These are phyloP conservation scores for Accipiter minullus DNA, from an alignment of 2,797 vertebrate genomes.

Conservation along the genomic window DNA sequence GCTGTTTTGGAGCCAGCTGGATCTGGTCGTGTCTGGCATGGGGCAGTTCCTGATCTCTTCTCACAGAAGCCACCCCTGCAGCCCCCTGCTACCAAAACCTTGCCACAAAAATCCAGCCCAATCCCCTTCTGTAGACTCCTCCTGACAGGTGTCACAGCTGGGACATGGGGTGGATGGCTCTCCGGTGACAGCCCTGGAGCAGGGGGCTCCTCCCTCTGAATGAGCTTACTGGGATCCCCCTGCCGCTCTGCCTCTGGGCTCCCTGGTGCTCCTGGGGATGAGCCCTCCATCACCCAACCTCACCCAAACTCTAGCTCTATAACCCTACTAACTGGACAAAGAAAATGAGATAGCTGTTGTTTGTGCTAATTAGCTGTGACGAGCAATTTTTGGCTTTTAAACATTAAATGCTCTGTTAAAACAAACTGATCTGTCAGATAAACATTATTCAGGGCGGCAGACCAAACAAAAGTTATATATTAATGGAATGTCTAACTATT, in stretches of 20 bases:
- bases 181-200: neutral
- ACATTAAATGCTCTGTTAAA: constrained; percentile 19
- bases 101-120: neutral
- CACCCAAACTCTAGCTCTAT: neutral
- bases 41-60: neutral
- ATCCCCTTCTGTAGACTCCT: neutral
- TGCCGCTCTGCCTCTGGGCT: neutral
- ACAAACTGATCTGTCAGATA: neutral
- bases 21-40: neutral
- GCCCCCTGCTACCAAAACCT: neutral
- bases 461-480: neutral
- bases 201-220: neutral
- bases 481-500: neutral
- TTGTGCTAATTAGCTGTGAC: neutral
- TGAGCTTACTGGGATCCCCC: neutral
- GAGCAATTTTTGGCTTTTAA: neutral
- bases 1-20: neutral
- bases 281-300: neutral
- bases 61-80: neutral
- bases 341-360: neutral
- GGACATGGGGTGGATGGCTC: neutral
- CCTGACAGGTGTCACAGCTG: neutral
- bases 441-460: constrained; percentile 3
- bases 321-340: neutral
- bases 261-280: neutral